phyloP scores from a whole-genome alignment of 2,888 invertebrate species.

The Helleia helle region DNA sequence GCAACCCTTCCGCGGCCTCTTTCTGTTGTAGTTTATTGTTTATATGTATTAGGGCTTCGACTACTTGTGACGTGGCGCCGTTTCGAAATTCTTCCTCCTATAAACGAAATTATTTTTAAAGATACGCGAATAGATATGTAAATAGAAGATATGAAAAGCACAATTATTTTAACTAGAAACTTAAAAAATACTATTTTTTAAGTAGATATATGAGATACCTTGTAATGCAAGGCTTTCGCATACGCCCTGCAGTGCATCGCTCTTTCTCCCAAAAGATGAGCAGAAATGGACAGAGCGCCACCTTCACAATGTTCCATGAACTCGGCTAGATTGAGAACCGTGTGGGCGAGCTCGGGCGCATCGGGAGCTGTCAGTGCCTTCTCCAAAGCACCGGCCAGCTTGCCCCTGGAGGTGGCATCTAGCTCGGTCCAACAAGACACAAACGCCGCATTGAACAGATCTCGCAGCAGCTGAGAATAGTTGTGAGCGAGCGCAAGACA shows the following conservation, averaged over 20 bases:
- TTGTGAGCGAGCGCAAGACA: conserved; percentile 95
- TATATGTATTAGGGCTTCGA: conserved; percentile 95
- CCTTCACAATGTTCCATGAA: conserved; percentile 99
- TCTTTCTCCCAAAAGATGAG: conserved; percentile 89
- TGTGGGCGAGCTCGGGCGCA: conserved; percentile 96
- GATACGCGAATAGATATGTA: no score
- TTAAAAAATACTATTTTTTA: no score
- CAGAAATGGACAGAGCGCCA: conserved; percentile 92
- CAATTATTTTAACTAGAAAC: no score
- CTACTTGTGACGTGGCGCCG: conserved; percentile 87
- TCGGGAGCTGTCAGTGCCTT: conserved; percentile 94
- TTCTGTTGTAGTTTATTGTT: conserved; percentile 99
- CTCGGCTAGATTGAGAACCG: conserved; percentile 96
- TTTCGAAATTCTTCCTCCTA: conserved; percentile 87
- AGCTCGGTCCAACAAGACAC: conserved; percentile 99
- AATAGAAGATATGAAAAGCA: no score
- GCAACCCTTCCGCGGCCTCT: conserved; percentile 95
- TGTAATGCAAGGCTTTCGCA: conserved; percentile 77
- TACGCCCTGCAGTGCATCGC: conserved; percentile 94
- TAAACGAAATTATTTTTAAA: no score
- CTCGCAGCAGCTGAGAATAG: conserved; percentile 95
- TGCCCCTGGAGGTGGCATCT: conserved; percentile 83
- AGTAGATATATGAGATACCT: no score
- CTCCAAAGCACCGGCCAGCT: conserved; percentile 89
- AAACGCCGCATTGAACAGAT: conserved; percentile 98